Evolutionary conservation across 92 coral and sea anemone genomes (phyloP), one percentile per base, ranked within the genome.

Genomic region (Scolanthus callimorphus): DNA sequence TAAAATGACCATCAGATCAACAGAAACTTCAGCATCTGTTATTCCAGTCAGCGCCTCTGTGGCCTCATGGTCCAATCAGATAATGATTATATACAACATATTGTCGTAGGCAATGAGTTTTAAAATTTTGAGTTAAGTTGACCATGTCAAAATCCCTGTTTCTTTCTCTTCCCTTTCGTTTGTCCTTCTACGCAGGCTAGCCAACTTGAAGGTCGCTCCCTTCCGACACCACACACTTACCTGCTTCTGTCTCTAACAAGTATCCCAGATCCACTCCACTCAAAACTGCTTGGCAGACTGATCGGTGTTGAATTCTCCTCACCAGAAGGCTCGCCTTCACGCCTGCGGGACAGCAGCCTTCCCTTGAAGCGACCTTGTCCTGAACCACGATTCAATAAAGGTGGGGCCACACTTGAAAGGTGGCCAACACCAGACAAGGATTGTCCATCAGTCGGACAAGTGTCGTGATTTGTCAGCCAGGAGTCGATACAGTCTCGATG

Each of bases 401-500:
- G 65, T 44, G 65, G 61, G 12, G 53, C 2, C 21, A 46, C 75
- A 11, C 46, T 55, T 39, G 45, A 44, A n/a, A n/a, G n/a, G 52
- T 48, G 23, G 15, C 41, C 6, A 1, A 17, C 37, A 12, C 39
- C 21, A n/a, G n/a, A n/a, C n/a, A n/a, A n/a, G n/a, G n/a, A n/a
- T 17, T 53, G 24, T 15, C 99, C 99, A 62, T 94, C 99, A 31
- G 81, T 61, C 11, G 99, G 97, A 61, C 99, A 94, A 21, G 87
- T 77, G 38, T 78, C 75, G 55, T 89, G 99, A 49, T 51, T 83
- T 37, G 82, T 56, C n/a, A 94, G 87, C 99, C 99, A 94, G 64
- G 57, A 74, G 79, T 94, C 97, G 11, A 94, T 89, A 31, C 99
- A 94, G 64, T 63, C 82, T 20, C 95, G 68, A 53, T 94, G 99